A percentile compares a stretch with the other conserved stretches of the same genome.
Conservation (phyloP, 2,797 vertebrate genomes). For the Kryptopterus vitreolus region DNA sequence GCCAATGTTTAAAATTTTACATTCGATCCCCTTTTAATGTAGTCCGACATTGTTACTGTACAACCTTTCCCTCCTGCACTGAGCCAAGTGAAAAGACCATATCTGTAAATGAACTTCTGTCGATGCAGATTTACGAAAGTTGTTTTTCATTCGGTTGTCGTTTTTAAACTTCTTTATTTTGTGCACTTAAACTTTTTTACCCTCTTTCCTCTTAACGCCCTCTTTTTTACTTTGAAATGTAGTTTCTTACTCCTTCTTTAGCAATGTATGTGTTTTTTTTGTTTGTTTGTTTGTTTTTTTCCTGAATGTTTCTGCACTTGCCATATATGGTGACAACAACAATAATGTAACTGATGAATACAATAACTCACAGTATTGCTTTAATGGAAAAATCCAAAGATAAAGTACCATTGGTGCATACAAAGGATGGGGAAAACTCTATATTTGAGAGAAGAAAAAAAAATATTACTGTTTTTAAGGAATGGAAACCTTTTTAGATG, state of each 20-base stretch:
- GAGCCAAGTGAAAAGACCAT: conserved; percentile 56
- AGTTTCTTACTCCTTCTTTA: conserved; percentile 66
- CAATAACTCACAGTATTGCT: conserved; percentile 89
- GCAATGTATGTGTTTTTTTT: conserved; percentile 65
- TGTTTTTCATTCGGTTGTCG: conserved; percentile 60
- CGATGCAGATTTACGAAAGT: conserved; percentile 66
- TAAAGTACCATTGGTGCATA: conserved; percentile 93
- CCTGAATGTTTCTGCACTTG: conserved; percentile 72
- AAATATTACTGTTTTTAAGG: conserved; percentile 97
- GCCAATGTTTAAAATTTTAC: conserved; percentile 52
- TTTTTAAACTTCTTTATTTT: conserved; percentile 59
- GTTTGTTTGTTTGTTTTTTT: conserved; percentile 53
- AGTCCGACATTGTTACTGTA: conserved; percentile 55
- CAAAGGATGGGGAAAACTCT: conserved; percentile 87
- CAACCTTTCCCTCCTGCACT: conserved; percentile 54
- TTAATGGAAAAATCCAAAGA: conserved; percentile 99
- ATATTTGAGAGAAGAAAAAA: conserved; percentile 99
- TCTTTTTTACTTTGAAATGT: conserved; percentile 72
- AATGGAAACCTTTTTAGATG: conserved; percentile 79
- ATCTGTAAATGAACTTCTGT: conserved; percentile 50
- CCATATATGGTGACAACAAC: conserved; percentile 77
- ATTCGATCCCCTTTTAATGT: conserved; percentile 47
- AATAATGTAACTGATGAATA: conserved; percentile 76
- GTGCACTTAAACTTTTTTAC: conserved; percentile 55
- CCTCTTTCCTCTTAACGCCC: conserved; percentile 67